Percentiles rank a stretch among this genome's conserved stretches.
These are phyloP conservation scores for Anagyrus pseudococci DNA, from an alignment of 2,888 invertebrate genomes.

Conservation along the genomic window DNA sequence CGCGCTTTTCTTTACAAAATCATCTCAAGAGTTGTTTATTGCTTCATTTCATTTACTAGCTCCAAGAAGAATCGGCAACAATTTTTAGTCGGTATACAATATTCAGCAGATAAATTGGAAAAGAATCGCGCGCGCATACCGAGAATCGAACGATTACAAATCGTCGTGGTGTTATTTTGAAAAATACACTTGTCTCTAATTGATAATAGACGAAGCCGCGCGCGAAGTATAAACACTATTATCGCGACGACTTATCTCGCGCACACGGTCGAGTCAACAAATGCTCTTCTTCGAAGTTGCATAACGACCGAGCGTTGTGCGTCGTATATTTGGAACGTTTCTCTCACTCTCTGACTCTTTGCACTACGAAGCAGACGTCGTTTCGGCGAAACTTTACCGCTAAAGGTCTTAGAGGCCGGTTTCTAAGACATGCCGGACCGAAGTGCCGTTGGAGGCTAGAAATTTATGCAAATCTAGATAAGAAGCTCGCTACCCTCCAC, in stretches of 20 bases:
- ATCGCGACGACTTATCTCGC: background rate
- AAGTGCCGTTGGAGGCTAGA: conserved; percentile 43
- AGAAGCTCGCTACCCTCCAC: conserved; percentile 46
- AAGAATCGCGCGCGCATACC: too few relatives aligned
- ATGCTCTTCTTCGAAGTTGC: background rate
- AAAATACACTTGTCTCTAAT: too few relatives aligned
- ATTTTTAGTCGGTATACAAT: too few relatives aligned
- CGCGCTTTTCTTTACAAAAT: too few relatives aligned
- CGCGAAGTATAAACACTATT: background rate
- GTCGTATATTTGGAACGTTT: background rate
- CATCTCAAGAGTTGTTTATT: too few relatives aligned
- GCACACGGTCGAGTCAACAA: background rate
- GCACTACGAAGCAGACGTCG: background rate
- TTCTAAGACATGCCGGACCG: background rate
- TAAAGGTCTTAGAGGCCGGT: background rate
- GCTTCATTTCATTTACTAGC: too few relatives aligned
- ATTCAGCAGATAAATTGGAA: too few relatives aligned
- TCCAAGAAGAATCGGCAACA: too few relatives aligned
- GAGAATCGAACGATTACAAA: too few relatives aligned
- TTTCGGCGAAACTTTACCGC: background rate
- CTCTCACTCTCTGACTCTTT: background rate
- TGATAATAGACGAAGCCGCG: too few relatives aligned
- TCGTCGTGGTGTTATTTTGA: too few relatives aligned
- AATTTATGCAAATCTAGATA: conserved; percentile 62
- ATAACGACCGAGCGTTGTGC: background rate